These are phyloP conservation scores for Zoroaster sp. DNA, from an alignment of 53 echinoderm and acorn worm species.

Conservation along the genomic window DNA sequence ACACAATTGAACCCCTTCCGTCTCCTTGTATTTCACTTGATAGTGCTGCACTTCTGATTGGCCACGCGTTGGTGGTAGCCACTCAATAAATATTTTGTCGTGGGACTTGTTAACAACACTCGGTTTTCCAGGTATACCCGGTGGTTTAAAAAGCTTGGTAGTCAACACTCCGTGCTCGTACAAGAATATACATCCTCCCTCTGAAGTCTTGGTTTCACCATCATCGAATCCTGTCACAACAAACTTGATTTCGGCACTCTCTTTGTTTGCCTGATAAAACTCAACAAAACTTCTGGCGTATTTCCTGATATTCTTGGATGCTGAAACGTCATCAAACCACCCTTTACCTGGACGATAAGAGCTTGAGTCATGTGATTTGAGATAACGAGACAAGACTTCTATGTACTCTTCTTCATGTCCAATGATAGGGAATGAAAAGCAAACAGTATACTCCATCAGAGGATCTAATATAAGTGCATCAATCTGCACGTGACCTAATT, in stretches of 20 bases:
- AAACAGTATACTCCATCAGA: background rate
- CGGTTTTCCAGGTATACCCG: slow-evolving; percentile 38
- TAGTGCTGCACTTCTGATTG: slow-evolving; percentile 4
- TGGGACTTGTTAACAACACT: background rate
- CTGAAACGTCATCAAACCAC: slow-evolving; percentile 21
- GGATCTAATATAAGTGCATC: slow-evolving; percentile 5
- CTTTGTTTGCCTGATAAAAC: slow-evolving; percentile 26
- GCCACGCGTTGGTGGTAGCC: slow-evolving; percentile 46
- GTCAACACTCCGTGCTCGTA: slow-evolving; percentile 14
- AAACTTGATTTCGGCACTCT: background rate
- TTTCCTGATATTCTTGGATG: background rate
- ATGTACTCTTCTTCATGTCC: background rate
- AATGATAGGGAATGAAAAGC: slow-evolving; percentile 1
- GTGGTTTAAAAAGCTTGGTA: slow-evolving; percentile 39
- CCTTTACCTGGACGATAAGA: background rate
- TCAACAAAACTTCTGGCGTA: slow-evolving; percentile 23
- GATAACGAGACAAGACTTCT: background rate
- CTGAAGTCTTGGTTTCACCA: background rate
- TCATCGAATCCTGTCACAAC: slow-evolving; percentile 14
- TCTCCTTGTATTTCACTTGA: slow-evolving; percentile 36
- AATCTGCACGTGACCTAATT: slow-evolving; percentile 3
- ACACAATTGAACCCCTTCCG: background rate
- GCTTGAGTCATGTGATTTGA: background rate
- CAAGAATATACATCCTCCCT: background rate
- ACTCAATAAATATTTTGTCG: slow-evolving; percentile 19